Conservation (phyloP, 2,797 vertebrate genomes). For the Sylvia borin region DNA sequence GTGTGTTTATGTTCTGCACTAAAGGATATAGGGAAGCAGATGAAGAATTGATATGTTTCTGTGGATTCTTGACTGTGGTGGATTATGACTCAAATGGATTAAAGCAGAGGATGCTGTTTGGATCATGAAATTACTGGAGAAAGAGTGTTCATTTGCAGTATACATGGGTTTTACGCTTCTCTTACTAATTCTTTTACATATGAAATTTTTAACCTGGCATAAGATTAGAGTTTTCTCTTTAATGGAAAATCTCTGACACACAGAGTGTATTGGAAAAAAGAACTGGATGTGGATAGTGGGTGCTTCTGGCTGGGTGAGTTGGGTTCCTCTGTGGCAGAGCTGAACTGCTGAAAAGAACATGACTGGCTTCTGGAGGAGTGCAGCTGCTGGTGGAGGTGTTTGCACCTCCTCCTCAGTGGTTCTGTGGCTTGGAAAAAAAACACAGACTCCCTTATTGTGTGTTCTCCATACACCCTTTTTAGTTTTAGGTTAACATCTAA, state of each 20-base stretch:
- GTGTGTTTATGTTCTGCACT: not conserved
- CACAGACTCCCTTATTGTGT: not conserved
- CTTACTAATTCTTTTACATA: not conserved
- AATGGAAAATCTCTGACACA: not conserved
- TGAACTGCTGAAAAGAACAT: not conserved
- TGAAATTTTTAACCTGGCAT: not conserved
- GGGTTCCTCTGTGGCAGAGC: not conserved
- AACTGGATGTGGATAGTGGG: not conserved
- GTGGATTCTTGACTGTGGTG: not conserved
- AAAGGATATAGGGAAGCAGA: not conserved
- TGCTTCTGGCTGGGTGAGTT: not conserved
- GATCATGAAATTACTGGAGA: not conserved
- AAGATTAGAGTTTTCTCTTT: not conserved
- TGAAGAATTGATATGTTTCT: not conserved
- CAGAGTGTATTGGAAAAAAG: not conserved
- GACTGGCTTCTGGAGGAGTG: not conserved
- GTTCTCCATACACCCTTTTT: not conserved
- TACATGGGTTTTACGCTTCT: not conserved
- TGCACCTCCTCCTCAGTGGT: rapidly evolving
- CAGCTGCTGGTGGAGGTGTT: not conserved
- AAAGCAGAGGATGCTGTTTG: not conserved
- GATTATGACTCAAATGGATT: not conserved
- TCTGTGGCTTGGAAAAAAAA: not conserved
- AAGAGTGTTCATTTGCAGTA: not conserved
- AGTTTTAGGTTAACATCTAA: not conserved